These are phyloP conservation scores for Oophaga sylvatica DNA, from an alignment of 2,797 vertebrate genomes.

Conservation along the genomic window DNA sequence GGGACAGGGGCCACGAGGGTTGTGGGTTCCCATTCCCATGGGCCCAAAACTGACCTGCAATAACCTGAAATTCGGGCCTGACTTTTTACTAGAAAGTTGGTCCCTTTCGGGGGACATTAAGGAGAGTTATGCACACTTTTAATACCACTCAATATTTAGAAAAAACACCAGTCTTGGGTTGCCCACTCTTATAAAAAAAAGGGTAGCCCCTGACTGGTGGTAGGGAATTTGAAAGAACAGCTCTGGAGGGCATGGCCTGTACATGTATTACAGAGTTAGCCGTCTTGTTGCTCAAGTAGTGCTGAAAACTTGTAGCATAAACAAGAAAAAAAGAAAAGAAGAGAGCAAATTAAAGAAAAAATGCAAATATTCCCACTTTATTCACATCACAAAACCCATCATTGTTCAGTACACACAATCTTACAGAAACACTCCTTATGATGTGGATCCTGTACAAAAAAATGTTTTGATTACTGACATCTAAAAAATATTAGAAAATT, in stretches of 20 bases:
- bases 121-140: no score
- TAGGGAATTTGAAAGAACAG: neutral
- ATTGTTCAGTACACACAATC: slow-evolving; percentile 15
- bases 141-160: no score
- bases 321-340: neutral
- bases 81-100: no score
- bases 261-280: neutral
- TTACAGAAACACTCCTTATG: slow-evolving; percentile 25
- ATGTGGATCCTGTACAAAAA: slow-evolving; percentile 13
- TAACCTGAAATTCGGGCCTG: no score
- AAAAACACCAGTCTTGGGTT: no score
- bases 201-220: no score
- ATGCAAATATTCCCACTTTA: slow-evolving; percentile 4
- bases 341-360: neutral
- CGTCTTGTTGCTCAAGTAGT: neutral
- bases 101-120: no score
- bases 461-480: slow-evolving; percentile 50
- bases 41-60: no score
- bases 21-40: no score
- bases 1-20: no score
- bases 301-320: neutral
- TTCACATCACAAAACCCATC: neutral
- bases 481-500: slow-evolving; percentile 52
- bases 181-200: no score
- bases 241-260: neutral